These are phyloP conservation scores for Stegophylla sp. DNA, from an alignment of 2,888 invertebrate genomes.

Conservation along the genomic window DNA sequence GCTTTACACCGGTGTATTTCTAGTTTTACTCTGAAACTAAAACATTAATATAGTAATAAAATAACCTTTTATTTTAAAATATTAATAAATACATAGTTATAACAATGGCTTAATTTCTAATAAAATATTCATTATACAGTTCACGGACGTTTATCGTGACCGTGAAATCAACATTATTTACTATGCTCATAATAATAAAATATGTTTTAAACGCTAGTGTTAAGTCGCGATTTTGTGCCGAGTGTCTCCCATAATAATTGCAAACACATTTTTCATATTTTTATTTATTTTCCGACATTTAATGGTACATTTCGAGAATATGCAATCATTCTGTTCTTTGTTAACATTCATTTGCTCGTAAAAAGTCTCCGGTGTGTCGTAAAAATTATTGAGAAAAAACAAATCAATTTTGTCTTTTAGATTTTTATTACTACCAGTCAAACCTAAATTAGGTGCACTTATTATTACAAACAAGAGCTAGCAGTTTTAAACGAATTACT, in stretches of 20 bases:
- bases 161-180: constrained; percentile 44
- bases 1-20: too few species aligned
- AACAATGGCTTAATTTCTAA: constrained; percentile 32
- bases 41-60: too few species aligned
- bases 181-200: constrained; percentile 19
- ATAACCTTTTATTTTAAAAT: not conserved
- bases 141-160: constrained; percentile 23
- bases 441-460: constrained; percentile 42
- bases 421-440: constrained; percentile 41
- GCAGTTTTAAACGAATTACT: constrained; percentile 24
- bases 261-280: constrained; percentile 39
- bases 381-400: constrained; percentile 34
- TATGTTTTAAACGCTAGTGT: constrained; percentile 6
- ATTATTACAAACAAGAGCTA: constrained; percentile 18
- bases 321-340: constrained; percentile 25
- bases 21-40: too few species aligned
- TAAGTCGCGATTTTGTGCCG: not conserved
- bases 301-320: constrained; percentile 41
- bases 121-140: not conserved
- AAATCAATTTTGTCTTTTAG: constrained; percentile 47
- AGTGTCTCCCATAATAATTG: not conserved
- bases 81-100: not conserved
- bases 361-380: constrained; percentile 45
- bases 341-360: constrained; percentile 48
- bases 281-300: constrained; percentile 40